These are phyloP conservation scores for Tonatia bakeri DNA, from an alignment of 2,113 vertebrate species.

Conservation along the genomic window DNA sequence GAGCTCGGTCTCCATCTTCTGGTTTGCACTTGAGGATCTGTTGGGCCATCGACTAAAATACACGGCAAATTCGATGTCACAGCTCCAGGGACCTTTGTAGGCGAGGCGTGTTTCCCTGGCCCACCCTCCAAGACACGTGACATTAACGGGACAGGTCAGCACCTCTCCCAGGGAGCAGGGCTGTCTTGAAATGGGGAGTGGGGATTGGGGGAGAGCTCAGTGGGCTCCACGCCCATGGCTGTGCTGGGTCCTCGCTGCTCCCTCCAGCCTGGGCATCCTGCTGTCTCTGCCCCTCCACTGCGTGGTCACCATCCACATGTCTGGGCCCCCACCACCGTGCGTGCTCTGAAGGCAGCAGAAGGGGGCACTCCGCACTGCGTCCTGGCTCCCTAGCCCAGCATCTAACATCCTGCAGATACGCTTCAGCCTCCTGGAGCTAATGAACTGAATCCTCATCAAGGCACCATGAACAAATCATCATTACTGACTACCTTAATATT, in stretches of 20 bases:
- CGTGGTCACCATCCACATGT: fast-evolving
- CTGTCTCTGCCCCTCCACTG: neutral
- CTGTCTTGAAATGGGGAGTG: neutral
- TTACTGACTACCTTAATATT: no score
- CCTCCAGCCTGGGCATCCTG: neutral
- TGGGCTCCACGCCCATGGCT: neutral
- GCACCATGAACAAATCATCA: neutral
- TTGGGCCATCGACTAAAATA: neutral
- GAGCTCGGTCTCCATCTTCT: neutral
- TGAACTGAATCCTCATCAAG: neutral
- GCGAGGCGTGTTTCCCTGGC: neutral
- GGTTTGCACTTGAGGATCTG: neutral
- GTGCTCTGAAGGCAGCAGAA: neutral
- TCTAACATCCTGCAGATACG: neutral
- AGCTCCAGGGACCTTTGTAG: neutral
- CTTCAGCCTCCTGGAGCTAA: neutral
- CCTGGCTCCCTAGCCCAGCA: no score
- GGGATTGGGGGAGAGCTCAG: neutral
- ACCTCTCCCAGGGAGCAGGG: neutral
- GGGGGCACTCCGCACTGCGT: fast-evolving
- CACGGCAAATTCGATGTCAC: neutral
- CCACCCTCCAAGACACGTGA: neutral
- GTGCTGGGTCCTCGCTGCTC: neutral
- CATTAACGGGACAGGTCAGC: fast-evolving
- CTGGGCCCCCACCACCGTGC: neutral